Evolutionary conservation across 2,113 vertebrate genomes (phyloP).

Genomic region (Ctenodactylus gundi): DNA sequence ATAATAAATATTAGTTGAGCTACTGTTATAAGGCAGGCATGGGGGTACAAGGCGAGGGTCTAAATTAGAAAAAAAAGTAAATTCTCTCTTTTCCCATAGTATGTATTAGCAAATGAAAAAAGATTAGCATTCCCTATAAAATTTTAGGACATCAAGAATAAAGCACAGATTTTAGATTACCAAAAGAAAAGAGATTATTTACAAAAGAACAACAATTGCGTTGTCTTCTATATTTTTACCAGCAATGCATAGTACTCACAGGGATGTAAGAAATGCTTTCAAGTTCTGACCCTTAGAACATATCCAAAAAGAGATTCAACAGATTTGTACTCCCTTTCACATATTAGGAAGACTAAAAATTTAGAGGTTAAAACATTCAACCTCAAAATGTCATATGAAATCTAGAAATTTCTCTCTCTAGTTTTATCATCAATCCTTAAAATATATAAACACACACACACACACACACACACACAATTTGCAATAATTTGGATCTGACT

Average conservation of each 20-base stretch:
- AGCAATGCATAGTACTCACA: not conserved
- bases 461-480: not conserved
- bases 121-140: not conserved
- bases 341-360: not conserved
- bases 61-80: not conserved
- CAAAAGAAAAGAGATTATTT: not conserved
- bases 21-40: not conserved
- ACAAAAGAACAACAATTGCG: not conserved
- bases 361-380: not conserved
- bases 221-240: not conserved
- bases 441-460: not conserved
- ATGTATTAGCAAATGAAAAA: not conserved
- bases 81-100: not conserved
- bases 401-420: not conserved
- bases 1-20: not conserved
- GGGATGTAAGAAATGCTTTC: not conserved
- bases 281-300: not conserved
- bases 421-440: not conserved
- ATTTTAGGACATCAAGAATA: not conserved
- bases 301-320: not conserved
- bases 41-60: rapidly evolving
- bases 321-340: not conserved
- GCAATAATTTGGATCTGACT: not conserved
- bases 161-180: not conserved
- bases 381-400: not conserved